Base-by-base conservation (phyloP, 1,140 invertebrate genomes). In the Grapholita molesta region DNA sequence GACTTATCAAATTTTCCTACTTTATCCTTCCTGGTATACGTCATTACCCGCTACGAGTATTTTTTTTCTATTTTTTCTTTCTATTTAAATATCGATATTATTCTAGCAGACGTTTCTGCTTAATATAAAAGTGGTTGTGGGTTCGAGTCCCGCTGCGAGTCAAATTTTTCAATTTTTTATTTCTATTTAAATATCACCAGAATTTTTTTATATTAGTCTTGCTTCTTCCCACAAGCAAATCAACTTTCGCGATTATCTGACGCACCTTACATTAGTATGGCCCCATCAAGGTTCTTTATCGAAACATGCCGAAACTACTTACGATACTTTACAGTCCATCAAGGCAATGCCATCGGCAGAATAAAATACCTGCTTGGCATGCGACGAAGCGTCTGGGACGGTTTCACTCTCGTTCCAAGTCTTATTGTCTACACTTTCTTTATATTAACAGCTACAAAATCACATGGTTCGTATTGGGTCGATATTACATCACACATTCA, bases 381-480 rank as follows among this genome's bases (percentile, higher is more conserved):
- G 74, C 86, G n/a, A 70, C n/a, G 57, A 67, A 70, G 65, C 75
- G 71, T 24, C n/a, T n/a, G n/a, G 32, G 25, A 57, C 70, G 82
- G 80, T 89, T 88, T 89, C 86, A 89, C 86, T 89, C 85, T 89
- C 86, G 77, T 85, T 84, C 76, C 83, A 79, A 84, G 80, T 76
- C 73, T 74, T 74, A 84, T 88, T 85, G 79, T 82, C 68, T 57
- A 78, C 82, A 83, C 86, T 89, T 89, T 89, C 86, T 86, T 81
- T 83, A 79, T 67, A 74, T 83, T 75, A 81, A 73, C 73, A 67
- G 67, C 57, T 57, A 72, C 71, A 68, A 74, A 72, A 69, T 55
- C 53, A 52, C 73, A 77, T 70, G 38, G 66, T 69, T 67, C 61
- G 61, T 65, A 68, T 71, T 71, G 32, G 64, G 55, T 69, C 12